These are phyloP conservation scores for Sciurus vulgaris DNA, from an alignment of 2,797 vertebrate genomes.

Conservation along the genomic window DNA sequence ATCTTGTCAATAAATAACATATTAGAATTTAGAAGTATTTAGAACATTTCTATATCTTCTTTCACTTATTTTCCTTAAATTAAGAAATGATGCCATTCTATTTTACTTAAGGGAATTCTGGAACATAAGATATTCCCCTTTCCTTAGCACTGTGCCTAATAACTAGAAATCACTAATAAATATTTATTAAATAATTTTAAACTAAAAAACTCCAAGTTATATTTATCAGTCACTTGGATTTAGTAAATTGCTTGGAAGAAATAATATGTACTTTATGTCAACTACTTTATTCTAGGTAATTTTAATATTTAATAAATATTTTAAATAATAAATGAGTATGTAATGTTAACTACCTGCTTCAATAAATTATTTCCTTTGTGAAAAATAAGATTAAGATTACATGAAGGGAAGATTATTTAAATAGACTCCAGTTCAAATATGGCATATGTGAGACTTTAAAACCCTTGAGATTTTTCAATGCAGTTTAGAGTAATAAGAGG, in stretches of 20 bases:
- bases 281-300: not conserved
- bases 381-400: not conserved
- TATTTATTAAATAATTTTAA: slow-evolving; percentile 27
- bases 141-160: not conserved
- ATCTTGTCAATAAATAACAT: slow-evolving; percentile 19
- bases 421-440: slow-evolving; percentile 36
- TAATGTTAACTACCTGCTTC: not conserved
- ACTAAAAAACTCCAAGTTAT: not conserved
- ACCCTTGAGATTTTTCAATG: not conserved
- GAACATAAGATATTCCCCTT: not conserved
- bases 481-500: not conserved
- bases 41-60: not conserved
- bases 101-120: not conserved
- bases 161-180: slow-evolving; percentile 9
- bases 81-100: not conserved
- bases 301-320: slow-evolving; percentile 59
- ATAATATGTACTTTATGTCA: slow-evolving; percentile 22
- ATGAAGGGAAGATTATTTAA: not conserved
- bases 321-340: not conserved
- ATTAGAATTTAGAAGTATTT: slow-evolving; percentile 26
- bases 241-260: slow-evolving; percentile 35
- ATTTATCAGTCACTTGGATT: not conserved
- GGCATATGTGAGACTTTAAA: not conserved
- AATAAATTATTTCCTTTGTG: slow-evolving; percentile 33
- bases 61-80: slow-evolving; percentile 24